Conservation (phyloP, 2,797 vertebrate species). For the Streptopelia turtur region DNA sequence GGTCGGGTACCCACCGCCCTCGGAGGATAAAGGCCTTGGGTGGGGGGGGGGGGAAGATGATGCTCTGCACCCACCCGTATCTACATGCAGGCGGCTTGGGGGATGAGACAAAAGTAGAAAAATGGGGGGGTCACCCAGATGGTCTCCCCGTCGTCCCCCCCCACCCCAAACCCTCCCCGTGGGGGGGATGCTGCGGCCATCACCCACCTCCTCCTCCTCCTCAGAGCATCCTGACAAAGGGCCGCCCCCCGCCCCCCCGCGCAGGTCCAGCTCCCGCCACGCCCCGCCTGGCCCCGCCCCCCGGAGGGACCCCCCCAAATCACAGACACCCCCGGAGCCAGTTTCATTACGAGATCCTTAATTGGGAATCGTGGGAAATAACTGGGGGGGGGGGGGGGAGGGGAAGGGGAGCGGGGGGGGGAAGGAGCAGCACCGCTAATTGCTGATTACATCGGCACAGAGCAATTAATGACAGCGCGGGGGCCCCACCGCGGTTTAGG, state of each 20-base stretch:
- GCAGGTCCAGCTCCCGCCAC: background rate
- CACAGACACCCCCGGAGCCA: background rate
- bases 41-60: background rate
- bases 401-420: no score
- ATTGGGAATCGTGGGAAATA: background rate
- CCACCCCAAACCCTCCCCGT: background rate
- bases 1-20: background rate
- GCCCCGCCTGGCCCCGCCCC: background rate
- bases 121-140: background rate
- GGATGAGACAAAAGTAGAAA: background rate
- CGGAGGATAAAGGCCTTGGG: background rate
- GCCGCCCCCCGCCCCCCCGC: background rate
- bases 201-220: background rate
- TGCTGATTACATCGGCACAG: background rate
- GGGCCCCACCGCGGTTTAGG: background rate
- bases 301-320: background rate
- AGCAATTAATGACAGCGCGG: background rate
- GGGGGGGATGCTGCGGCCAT: background rate
- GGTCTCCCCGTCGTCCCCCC: background rate
- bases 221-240: background rate
- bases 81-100: background rate
- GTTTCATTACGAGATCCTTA: background rate
- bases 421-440: background rate
- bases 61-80: background rate
- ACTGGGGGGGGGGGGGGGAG: no score